Percentiles rank a stretch among this genome's conserved stretches.
These are phyloP conservation scores for Ictidomys tridecemlineatus DNA, from an alignment of 2,113 vertebrate species.

Conservation along the genomic window DNA sequence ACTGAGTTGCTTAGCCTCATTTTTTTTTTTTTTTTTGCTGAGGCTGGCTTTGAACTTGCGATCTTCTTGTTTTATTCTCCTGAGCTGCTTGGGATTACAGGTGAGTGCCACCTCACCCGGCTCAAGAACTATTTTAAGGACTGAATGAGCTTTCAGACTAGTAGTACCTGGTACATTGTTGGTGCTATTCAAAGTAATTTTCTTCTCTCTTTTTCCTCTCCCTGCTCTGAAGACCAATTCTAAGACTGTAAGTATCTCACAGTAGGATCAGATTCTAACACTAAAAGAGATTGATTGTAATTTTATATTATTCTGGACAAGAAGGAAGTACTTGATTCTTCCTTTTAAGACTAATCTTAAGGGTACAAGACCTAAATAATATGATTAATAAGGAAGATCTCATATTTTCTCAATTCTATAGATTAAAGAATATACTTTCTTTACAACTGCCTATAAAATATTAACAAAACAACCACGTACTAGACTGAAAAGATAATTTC, in stretches of 20 bases:
- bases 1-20: too few species aligned
- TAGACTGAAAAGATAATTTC: background rate
- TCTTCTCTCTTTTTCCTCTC: too few species aligned
- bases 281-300: background rate
- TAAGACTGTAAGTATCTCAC: background rate
- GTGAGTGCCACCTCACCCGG: too few species aligned
- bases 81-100: too few species aligned
- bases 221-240: too few species aligned
- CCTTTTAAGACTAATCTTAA: background rate
- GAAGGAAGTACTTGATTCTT: background rate
- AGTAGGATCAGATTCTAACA: background rate
- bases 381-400: slow-evolving; percentile 18
- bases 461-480: slow-evolving; percentile 19
- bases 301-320: background rate
- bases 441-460: slow-evolving; percentile 13
- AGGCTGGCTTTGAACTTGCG: too few species aligned
- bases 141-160: too few species aligned
- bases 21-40: too few species aligned
- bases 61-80: too few species aligned
- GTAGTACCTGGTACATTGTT: too few species aligned
- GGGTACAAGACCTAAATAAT: background rate
- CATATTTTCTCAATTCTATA: slow-evolving; percentile 28
- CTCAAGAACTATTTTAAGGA: too few species aligned
- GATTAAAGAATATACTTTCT: background rate
- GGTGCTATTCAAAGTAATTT: too few species aligned